A percentile compares a stretch with the other conserved stretches of the same genome.
phyloP scores from a whole-genome alignment of 2,888 invertebrate genomes.

The Euphydryas editha region DNA sequence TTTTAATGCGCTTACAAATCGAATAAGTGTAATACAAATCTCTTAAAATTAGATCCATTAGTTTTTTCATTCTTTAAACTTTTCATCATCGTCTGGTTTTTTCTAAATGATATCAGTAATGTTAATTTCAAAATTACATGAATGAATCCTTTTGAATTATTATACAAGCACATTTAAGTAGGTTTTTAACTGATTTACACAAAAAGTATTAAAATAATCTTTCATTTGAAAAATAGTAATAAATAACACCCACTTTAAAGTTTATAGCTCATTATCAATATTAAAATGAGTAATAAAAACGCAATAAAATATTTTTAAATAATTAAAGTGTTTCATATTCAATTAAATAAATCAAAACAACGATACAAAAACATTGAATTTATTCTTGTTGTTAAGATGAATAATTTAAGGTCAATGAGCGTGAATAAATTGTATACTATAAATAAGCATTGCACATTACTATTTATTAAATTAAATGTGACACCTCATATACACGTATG shows the following conservation, averaged over 20 bases:
- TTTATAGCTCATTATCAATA: slow-evolving; percentile 5
- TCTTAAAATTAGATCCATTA: no score
- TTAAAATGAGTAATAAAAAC: not conserved
- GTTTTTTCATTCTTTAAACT: no score
- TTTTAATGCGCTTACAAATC: no score
- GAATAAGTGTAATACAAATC: no score
- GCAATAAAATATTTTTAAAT: slow-evolving; percentile 3
- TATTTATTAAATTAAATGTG: slow-evolving; percentile 9
- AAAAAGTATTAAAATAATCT: not conserved
- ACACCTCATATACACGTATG: slow-evolving; percentile 44
- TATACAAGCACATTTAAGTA: not conserved
- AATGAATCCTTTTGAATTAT: no score
- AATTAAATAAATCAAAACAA: not conserved
- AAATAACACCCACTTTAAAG: slow-evolving; percentile 5
- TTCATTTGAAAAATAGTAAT: not conserved
- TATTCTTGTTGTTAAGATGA: not conserved
- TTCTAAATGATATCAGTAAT: not conserved
- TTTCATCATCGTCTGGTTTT: no score
- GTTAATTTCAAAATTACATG: not conserved
- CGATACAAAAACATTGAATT: not conserved
- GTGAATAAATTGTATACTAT: not conserved
- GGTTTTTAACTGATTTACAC: not conserved
- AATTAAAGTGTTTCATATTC: not conserved
- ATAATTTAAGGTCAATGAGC: not conserved
- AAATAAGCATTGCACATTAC: not conserved